These are phyloP conservation scores for Muscicapa striata DNA, from an alignment of 2,797 vertebrate genomes.

Conservation along the genomic window DNA sequence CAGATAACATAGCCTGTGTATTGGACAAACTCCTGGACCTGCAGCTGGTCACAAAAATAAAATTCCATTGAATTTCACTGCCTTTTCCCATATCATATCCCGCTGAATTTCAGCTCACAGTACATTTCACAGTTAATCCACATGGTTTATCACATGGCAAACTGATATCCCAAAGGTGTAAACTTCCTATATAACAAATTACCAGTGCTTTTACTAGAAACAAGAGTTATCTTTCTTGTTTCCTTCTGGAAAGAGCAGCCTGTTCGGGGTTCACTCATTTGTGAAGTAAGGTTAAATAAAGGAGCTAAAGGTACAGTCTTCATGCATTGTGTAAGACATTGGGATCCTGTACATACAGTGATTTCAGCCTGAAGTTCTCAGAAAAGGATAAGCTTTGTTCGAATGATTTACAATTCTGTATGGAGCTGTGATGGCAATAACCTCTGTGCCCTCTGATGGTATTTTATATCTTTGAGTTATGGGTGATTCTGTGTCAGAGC, in stretches of 20 bases:
- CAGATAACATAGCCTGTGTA: neutral
- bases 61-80: neutral
- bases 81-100: neutral
- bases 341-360: neutral
- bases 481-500: neutral
- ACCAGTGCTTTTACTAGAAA: neutral
- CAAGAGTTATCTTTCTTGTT: neutral
- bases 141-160: neutral
- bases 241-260: neutral
- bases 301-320: neutral
- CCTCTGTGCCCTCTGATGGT: slow-evolving; percentile 22
- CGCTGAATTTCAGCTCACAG: neutral
- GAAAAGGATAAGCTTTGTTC: slow-evolving; percentile 1
- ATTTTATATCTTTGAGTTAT: slow-evolving; percentile 51
- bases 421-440: slow-evolving; percentile 41
- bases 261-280: slow-evolving; percentile 5
- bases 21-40: neutral
- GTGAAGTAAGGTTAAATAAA: slow-evolving; percentile 35
- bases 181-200: neutral
- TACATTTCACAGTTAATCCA: neutral
- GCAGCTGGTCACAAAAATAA: neutral
- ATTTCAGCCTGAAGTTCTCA: slow-evolving; percentile 21
- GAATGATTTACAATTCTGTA: slow-evolving; percentile 20
- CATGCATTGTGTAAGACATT: neutral
- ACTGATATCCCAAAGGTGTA: neutral